Evolutionary conservation across 1,140 invertebrate species (phyloP).

Genomic region (Pristionchus pacificus): DNA sequence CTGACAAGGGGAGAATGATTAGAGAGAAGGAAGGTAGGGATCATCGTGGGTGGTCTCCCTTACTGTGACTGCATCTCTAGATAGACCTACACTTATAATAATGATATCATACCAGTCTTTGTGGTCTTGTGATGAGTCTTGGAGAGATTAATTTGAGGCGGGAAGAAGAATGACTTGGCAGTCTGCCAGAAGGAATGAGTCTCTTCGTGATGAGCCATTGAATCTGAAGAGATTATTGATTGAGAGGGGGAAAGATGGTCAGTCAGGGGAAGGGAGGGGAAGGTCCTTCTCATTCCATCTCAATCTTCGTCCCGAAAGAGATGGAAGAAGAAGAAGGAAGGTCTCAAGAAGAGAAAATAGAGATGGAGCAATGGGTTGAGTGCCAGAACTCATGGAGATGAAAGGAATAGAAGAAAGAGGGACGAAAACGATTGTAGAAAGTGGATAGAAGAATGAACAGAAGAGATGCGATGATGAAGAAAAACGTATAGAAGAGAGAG

Average conservation of each 20-base stretch:
- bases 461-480: too few relatives aligned
- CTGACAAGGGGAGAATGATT: not conserved
- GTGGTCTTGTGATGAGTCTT: too few relatives aligned
- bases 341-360: not conserved
- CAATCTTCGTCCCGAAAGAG: too few relatives aligned
- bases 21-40: not conserved
- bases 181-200: not conserved
- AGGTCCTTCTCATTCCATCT: too few relatives aligned
- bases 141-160: too few relatives aligned
- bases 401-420: not conserved
- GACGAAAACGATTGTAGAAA: not conserved
- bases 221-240: too few relatives aligned
- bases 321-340: not conserved
- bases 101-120: too few relatives aligned
- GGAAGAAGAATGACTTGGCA: not conserved
- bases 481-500: not conserved
- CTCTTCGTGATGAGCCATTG: not conserved
- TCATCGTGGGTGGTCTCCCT: too few relatives aligned
- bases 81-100: too few relatives aligned
- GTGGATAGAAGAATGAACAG: not conserved
- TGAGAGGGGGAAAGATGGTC: too few relatives aligned
- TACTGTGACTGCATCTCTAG: too few relatives aligned
- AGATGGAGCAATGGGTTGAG: not conserved
- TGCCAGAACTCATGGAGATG: not conserved
- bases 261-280: too few relatives aligned